Evolutionary conservation across 2,113 vertebrate species (phyloP).

Genomic region (Triplophysa dalaica): DNA sequence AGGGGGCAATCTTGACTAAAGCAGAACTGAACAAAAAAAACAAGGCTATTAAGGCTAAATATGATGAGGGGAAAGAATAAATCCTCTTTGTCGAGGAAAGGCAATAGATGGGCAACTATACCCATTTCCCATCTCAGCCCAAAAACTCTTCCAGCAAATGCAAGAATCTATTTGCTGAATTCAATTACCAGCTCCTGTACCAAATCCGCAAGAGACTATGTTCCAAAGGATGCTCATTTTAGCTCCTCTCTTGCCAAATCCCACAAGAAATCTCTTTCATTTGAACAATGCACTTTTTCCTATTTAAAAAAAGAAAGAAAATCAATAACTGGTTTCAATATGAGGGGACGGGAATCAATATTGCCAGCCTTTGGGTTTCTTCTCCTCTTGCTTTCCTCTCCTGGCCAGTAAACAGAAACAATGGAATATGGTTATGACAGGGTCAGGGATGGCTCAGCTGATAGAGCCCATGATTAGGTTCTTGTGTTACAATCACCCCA

Average conservation of each 20-base stretch:
- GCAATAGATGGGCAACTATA: conserved; percentile 23
- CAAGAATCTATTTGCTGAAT: conserved; percentile 70
- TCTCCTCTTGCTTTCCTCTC: conserved; percentile 55
- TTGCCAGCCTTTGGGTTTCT: conserved; percentile 51
- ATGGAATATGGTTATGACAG: conserved; percentile 77
- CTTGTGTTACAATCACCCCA: conserved; percentile 72
- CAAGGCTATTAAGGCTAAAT: conserved; percentile 19
- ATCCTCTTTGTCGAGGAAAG: conserved; percentile 12
- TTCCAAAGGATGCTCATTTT: conserved; percentile 77
- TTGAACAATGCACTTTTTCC: conserved; percentile 78
- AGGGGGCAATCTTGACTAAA: conserved; percentile 29
- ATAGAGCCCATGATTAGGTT: conserved; percentile 74
- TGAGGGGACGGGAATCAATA: conserved; percentile 76
- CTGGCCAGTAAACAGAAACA: conserved; percentile 78
- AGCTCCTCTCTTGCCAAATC: conserved; percentile 76
- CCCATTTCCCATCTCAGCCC: conserved; percentile 35
- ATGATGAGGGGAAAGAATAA: conserved; percentile 13
- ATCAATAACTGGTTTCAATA: conserved; percentile 86
- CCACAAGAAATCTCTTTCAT: conserved; percentile 78
- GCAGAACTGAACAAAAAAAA: conserved; percentile 10
- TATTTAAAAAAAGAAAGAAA: conserved; percentile 77
- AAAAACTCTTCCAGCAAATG: conserved; percentile 65
- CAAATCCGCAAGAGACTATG: conserved; percentile 73
- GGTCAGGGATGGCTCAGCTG: conserved; percentile 73
- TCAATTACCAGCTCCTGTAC: conserved; percentile 77